Conservation (phyloP, 53 echinoderm and acorn worm species). For the Hippasteria phrygiana region DNA sequence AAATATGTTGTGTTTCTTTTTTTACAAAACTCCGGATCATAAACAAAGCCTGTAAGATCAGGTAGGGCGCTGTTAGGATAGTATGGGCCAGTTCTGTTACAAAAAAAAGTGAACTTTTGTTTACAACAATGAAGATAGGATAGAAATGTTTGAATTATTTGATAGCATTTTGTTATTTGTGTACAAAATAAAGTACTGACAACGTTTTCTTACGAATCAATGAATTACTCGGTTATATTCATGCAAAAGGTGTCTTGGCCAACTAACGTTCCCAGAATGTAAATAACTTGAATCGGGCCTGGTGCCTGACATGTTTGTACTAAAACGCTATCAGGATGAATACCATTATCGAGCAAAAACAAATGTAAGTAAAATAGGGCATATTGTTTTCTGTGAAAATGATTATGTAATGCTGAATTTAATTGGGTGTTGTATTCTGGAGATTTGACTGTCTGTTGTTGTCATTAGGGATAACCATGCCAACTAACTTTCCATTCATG, state of each 20-base stretch:
- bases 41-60: neutral
- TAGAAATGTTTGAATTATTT: neutral
- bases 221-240: neutral
- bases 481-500: no score
- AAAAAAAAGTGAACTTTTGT: neutral
- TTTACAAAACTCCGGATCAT: neutral
- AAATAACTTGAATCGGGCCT: neutral
- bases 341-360: no score
- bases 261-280: neutral
- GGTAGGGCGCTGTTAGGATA: neutral
- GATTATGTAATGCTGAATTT: no score
- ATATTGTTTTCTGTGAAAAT: no score
- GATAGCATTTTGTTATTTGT: neutral
- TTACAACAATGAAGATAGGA: no score
- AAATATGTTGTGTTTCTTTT: neutral
- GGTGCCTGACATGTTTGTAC: no score
- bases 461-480: no score
- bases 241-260: neutral
- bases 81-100: neutral
- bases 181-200: neutral
- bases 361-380: no score
- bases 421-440: no score
- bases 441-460: no score
- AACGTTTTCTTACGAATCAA: neutral
- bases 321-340: no score